These are phyloP conservation scores for Allacma fusca DNA, from an alignment of 2,888 invertebrate species.

Conservation along the genomic window DNA sequence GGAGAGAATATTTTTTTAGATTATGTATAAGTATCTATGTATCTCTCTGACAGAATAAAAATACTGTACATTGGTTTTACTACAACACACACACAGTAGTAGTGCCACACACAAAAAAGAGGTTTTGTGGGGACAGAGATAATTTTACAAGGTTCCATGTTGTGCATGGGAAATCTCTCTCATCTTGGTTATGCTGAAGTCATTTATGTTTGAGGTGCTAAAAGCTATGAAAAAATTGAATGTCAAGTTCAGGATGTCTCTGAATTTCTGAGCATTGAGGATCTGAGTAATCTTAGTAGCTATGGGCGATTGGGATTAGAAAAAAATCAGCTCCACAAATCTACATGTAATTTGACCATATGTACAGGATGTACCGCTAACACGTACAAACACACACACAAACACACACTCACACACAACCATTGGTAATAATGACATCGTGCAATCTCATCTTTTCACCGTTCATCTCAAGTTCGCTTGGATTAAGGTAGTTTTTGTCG, in stretches of 20 bases:
- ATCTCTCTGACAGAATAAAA: no score
- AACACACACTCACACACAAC: no score
- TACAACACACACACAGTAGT: neutral
- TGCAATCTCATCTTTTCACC: no score
- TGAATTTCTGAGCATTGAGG: neutral
- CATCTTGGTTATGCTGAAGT: no score
- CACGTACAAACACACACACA: no score
- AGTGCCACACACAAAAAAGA: neutral
- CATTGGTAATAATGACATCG: no score
- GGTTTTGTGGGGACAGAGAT: slow-evolving; percentile 8
- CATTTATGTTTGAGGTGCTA: slow-evolving; percentile 14
- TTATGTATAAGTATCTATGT: no score
- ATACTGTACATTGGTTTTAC: neutral
- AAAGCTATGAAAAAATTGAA: slow-evolving; percentile 20
- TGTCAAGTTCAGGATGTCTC: slow-evolving; percentile 41
- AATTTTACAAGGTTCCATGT: slow-evolving; percentile 12
- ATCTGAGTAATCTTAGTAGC: neutral
- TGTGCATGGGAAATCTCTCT: neutral
- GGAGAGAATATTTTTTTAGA: neutral
- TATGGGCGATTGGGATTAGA: neutral
- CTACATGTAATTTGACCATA: no score
- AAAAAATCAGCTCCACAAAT: neutral
- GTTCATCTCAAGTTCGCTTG: no score
- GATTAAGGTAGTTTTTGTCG: no score
- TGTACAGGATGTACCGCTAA: no score